phyloP scores from a whole-genome alignment of 2,888 invertebrate species.

The Leptopilina syphax region DNA sequence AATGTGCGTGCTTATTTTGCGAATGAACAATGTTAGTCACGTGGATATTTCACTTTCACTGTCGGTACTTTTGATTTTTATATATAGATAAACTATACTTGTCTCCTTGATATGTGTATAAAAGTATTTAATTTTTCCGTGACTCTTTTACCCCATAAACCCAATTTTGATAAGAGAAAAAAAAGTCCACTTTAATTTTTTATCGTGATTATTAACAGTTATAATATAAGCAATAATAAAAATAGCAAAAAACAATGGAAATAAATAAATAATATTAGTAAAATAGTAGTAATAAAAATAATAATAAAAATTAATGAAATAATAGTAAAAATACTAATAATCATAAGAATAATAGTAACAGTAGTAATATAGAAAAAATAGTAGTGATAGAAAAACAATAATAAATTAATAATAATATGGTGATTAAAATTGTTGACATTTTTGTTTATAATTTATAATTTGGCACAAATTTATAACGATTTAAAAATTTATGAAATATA shows the following conservation, averaged over 20 bases:
- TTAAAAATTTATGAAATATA: background rate
- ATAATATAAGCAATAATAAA: too few relatives aligned
- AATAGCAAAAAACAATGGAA: too few relatives aligned
- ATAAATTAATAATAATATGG: background rate
- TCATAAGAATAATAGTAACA: too few relatives aligned
- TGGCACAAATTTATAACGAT: background rate
- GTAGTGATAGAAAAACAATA: too few relatives aligned
- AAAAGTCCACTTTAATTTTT: background rate
- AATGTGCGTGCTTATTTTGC: conserved; percentile 16
- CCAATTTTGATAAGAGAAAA: background rate
- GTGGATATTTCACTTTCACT: conserved; percentile 23
- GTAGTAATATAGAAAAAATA: too few relatives aligned
- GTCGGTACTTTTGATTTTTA: conserved; percentile 34
- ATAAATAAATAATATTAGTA: too few relatives aligned
- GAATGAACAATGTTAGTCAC: conserved; percentile 25
- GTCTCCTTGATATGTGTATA: conserved; percentile 19
- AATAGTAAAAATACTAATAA: too few relatives aligned
- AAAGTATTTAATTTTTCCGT: background rate
- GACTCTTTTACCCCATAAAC: background rate
- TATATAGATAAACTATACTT: background rate
- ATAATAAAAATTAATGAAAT: too few relatives aligned
- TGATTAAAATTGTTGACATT: background rate
- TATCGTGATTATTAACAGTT: background rate
- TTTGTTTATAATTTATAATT: background rate
- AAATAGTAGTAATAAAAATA: too few relatives aligned